Base-by-base conservation (phyloP, 2,888 invertebrate species). In the Ennomos erosarius region DNA sequence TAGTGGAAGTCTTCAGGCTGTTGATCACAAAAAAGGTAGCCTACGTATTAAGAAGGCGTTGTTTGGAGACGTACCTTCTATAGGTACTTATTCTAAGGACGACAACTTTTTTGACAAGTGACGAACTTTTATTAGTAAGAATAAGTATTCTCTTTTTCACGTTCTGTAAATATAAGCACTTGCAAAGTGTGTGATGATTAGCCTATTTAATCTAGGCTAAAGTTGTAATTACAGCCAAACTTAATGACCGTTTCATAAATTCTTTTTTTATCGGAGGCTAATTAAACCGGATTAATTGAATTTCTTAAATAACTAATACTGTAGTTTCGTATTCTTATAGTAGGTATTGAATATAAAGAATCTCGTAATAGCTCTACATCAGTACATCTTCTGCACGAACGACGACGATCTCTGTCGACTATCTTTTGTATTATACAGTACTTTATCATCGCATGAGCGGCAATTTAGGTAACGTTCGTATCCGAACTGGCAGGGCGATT, bases 401-500 rank as follows among this genome's bases (percentile, higher is more conserved):
- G 51, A 12, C 51, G 50, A 26, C 6, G 26, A 26, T 46, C 34
- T 34, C n/a, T 46, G 55, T 1, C 11, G 26, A 55, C 55, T 60
- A 60, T 55, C 50, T 43, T 40, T 0, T 26, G 26, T 26, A 26
- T 6, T 26, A 26, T 26, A 26, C 26, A 5, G 1, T 1, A 4
- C 4, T n/a, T n/a, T 26, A 26, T 6, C 26, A 26, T 26, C 26
- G 26, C 6, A 26, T 26, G 26, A 26, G 46, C 59, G 61, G 46
- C 43, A 60, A 60, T 60, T 55, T 46, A 60, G 39, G 59, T 60
- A 59, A 59, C 58, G 57, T 42, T 53, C 12, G 13, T 45, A 39
- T 13, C 38, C 37, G 40, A 46, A 50, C 10, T 12, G 36, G 37
- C 49, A 51, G 55, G 55, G 53, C 53, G 55, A 59, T 62, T 62